A percentile compares a stretch with the other conserved stretches of the same genome.
Conservation (phyloP, 2,797 vertebrate genomes). For the Triplophysa bombifrons region DNA sequence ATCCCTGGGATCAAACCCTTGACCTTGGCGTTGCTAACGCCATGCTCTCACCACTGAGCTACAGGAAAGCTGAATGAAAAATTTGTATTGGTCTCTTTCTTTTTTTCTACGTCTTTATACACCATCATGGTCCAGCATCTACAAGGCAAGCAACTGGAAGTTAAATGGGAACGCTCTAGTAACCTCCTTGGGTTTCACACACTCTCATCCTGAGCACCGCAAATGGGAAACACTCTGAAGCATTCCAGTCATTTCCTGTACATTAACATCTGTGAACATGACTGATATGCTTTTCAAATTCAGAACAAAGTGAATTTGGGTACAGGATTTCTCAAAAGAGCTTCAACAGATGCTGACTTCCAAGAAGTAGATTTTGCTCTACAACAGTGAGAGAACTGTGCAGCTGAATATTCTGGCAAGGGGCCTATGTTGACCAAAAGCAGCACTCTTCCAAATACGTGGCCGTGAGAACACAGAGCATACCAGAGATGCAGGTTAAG, state of each 20-base stretch:
- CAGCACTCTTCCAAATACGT: constrained; percentile 2
- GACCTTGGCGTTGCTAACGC: too few relatives aligned
- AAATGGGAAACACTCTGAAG: constrained; percentile 26
- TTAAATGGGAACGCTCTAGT: not conserved
- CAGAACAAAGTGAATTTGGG: constrained; percentile 30
- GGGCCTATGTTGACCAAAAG: constrained; percentile 11
- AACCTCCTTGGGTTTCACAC: not conserved
- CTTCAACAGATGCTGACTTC: constrained; percentile 19
- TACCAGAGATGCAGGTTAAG: constrained; percentile 36
- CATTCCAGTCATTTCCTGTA: not conserved
- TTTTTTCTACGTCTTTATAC: too few relatives aligned
- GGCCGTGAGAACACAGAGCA: constrained; percentile 3
- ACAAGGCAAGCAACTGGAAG: not conserved
- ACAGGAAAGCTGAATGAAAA: too few relatives aligned
- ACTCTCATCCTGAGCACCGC: not conserved
- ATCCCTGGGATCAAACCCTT: too few relatives aligned
- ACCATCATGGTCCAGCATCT: too few relatives aligned
- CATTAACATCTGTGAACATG: constrained; percentile 24
- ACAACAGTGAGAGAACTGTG: constrained; percentile 47
- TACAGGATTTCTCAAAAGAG: constrained; percentile 16
- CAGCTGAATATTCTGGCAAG: constrained; percentile 24
- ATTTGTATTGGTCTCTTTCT: too few relatives aligned
- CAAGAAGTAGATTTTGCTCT: constrained; percentile 39
- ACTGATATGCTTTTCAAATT: constrained; percentile 11
- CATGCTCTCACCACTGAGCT: too few relatives aligned